Evolutionary conservation across 2,888 invertebrate species (phyloP).

Genomic region (Agrotis exclamationis): DNA sequence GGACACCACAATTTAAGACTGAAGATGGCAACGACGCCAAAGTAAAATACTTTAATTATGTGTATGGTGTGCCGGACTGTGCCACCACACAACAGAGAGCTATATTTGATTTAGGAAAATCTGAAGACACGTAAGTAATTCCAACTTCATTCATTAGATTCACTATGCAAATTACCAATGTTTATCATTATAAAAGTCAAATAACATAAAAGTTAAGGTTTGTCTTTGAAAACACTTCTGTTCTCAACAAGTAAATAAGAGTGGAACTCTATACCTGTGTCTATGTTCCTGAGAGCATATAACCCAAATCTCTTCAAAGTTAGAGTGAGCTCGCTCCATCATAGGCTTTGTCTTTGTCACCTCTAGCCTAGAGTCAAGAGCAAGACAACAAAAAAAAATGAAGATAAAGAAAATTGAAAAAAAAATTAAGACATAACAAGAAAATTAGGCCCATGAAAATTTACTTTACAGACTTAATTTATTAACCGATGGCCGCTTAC

Average conservation of each 20-base stretch:
- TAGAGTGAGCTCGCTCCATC: too few relatives aligned
- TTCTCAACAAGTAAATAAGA: neutral
- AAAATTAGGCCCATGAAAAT: neutral
- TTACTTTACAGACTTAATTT: slow-evolving; percentile 90
- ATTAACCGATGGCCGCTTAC: slow-evolving; percentile 93
- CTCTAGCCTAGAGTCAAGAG: too few relatives aligned
- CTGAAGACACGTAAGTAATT: slow-evolving; percentile 90
- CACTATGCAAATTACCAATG: neutral
- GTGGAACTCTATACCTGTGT: too few relatives aligned
- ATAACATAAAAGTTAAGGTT: neutral
- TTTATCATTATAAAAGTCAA: neutral
- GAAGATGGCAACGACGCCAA: slow-evolving; percentile 91
- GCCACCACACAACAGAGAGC: slow-evolving; percentile 93
- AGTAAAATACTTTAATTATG: slow-evolving; percentile 91
- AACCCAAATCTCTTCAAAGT: too few relatives aligned
- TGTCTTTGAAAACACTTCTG: too few relatives aligned
- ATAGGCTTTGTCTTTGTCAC: too few relatives aligned
- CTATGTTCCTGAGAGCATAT: too few relatives aligned
- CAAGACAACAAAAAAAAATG: too few relatives aligned
- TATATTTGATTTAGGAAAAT: slow-evolving; percentile 92
- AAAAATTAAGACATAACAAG: too few relatives aligned
- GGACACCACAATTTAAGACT: slow-evolving; percentile 92
- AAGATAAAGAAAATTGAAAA: too few relatives aligned
- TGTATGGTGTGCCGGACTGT: slow-evolving; percentile 93
- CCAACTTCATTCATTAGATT: neutral